phyloP scores from a whole-genome alignment of 53 echinoderm and acorn worm species.

The Hippasteria phrygiana region DNA sequence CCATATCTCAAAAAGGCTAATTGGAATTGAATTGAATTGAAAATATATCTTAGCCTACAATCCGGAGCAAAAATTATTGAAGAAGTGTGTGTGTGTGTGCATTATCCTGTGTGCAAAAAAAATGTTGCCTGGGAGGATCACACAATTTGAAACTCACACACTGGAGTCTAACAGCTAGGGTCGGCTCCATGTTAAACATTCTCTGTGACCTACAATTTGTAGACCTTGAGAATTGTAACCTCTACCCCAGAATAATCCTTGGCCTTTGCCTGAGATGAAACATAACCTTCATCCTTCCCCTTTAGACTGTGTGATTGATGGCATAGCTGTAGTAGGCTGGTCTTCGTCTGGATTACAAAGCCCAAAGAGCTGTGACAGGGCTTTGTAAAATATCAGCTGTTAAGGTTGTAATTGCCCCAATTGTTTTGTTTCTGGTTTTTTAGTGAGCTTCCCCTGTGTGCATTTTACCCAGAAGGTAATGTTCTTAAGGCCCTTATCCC shows the following conservation, averaged over 20 bases:
- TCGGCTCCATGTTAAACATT: too few species aligned
- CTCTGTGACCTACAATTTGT: too few species aligned
- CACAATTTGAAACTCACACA: too few species aligned
- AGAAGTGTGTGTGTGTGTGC: too few species aligned
- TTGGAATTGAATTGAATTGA: too few species aligned
- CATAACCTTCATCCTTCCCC: not conserved
- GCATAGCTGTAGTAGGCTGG: not conserved
- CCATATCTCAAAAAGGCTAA: too few species aligned
- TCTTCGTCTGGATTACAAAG: not conserved
- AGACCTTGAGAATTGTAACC: too few species aligned
- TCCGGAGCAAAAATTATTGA: too few species aligned
- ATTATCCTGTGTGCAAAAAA: too few species aligned
- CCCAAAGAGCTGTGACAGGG: not conserved
- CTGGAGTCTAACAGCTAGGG: too few species aligned
- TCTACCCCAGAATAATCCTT: not conserved
- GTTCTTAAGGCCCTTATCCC: not conserved
- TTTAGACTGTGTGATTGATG: slow-evolving; percentile 20
- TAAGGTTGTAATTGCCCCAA: slow-evolving; percentile 20
- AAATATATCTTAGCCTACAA: too few species aligned
- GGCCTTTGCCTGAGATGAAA: not conserved
- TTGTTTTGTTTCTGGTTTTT: slow-evolving; percentile 7
- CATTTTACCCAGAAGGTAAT: slow-evolving; percentile 21
- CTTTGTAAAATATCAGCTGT: slow-evolving; percentile 30
- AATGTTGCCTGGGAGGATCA: too few species aligned
- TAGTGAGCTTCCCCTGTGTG: slow-evolving; percentile 11